Evolutionary conservation across 2,888 invertebrate genomes (phyloP).

Genomic region (Oeneis ivallda): DNA sequence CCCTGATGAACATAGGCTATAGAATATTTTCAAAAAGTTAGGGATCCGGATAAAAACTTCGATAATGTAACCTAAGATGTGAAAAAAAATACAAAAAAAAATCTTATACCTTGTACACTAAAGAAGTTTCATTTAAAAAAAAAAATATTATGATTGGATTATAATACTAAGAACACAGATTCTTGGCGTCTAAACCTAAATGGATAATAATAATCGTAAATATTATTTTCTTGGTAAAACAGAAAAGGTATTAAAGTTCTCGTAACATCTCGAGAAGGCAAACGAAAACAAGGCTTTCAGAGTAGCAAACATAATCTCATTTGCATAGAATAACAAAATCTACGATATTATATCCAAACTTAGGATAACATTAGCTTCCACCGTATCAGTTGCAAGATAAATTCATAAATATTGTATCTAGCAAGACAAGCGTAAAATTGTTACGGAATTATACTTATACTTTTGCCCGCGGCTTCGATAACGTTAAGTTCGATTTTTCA

Average conservation of each 20-base stretch:
- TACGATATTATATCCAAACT: constrained; percentile 30
- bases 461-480: too few relatives aligned
- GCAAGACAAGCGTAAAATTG: background rate
- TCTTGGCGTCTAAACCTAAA: background rate
- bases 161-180: background rate
- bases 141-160: too few relatives aligned
- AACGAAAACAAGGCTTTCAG: constrained; percentile 25
- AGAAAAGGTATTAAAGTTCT: constrained; percentile 19
- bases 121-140: too few relatives aligned
- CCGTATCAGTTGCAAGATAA: background rate
- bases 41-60: too few relatives aligned
- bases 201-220: background rate
- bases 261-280: constrained; percentile 16
- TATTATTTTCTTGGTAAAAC: constrained; percentile 5
- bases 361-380: constrained; percentile 29
- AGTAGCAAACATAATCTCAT: constrained; percentile 28
- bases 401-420: constrained; percentile 12
- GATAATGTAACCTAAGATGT: too few relatives aligned
- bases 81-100: too few relatives aligned
- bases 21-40: too few relatives aligned
- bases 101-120: too few relatives aligned
- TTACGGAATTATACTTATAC: background rate
- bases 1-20: too few relatives aligned
- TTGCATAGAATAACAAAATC: constrained; percentile 31
- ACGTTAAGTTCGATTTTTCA: too few relatives aligned